phyloP scores from a whole-genome alignment of 2,797 vertebrate species.

The Thripadectes ignobilis region DNA sequence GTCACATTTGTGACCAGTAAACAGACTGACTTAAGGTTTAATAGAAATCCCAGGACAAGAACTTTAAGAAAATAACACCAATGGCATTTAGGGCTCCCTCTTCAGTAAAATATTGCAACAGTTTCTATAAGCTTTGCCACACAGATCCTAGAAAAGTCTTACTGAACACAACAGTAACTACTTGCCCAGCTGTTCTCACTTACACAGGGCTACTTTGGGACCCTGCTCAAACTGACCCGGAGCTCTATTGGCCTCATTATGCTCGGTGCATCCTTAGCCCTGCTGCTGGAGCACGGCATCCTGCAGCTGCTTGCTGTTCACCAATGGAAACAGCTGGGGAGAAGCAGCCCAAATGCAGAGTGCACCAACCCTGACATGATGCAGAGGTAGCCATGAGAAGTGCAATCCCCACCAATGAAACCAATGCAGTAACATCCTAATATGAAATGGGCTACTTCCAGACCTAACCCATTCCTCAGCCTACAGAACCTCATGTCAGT shows the following conservation, averaged over 20 bases:
- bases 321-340: background rate
- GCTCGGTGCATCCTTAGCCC: background rate
- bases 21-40: background rate
- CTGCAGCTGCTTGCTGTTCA: background rate
- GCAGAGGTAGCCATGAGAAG: background rate
- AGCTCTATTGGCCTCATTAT: background rate
- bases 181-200: background rate
- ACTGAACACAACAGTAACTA: background rate
- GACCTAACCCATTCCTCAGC: background rate
- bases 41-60: background rate
- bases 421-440: background rate
- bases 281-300: accelerated
- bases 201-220: background rate
- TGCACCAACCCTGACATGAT: background rate
- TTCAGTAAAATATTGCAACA: background rate
- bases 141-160: background rate
- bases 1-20: background rate
- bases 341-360: background rate
- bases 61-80: background rate
- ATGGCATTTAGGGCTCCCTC: background rate
- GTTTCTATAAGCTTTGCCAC: background rate
- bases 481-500: background rate
- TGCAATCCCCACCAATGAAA: background rate
- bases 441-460: background rate
- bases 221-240: background rate